A percentile compares a stretch with the other conserved stretches of the same genome.
Evolutionary conservation across 2,797 vertebrate species (phyloP).

Genomic region (Sebastes oblongus): DNA sequence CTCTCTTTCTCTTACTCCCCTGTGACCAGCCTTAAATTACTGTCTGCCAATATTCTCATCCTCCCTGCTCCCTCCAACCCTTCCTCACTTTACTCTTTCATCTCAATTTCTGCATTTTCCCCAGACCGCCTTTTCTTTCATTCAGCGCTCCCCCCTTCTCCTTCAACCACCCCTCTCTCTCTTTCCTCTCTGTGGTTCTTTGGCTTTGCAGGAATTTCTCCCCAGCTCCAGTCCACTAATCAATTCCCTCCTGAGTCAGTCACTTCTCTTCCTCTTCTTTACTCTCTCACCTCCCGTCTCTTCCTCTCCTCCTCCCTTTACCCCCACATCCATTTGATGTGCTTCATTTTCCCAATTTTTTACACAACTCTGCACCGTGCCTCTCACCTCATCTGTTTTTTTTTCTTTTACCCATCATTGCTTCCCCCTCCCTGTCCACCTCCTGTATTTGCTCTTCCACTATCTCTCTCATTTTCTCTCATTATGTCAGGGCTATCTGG

Average conservation of each 20-base stretch:
- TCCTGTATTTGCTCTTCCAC: constrained; percentile 21
- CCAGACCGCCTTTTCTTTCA: constrained; percentile 35
- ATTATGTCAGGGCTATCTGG: constrained; percentile 66
- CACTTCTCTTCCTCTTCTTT: constrained; percentile 5
- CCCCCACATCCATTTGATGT: constrained; percentile 29
- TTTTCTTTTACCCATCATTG: not conserved
- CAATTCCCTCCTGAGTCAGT: constrained; percentile 65
- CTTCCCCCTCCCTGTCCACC: constrained; percentile 10
- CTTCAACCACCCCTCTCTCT: not conserved
- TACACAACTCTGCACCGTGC: not conserved
- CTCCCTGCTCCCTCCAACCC: constrained; percentile 10
- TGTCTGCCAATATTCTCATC: constrained; percentile 52
- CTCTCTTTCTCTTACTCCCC: constrained; percentile 8
- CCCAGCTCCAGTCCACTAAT: constrained; percentile 58
- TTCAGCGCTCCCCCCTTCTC: constrained; percentile 28
- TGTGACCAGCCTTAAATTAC: constrained; percentile 50
- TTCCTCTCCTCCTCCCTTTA: not conserved
- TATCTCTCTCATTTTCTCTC: constrained; percentile 51
- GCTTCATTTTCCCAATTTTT: constrained; percentile 35
- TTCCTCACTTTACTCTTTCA: constrained; percentile 46
- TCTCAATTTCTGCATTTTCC: constrained; percentile 50
- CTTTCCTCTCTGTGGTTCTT: constrained; percentile 34
- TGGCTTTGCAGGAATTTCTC: constrained; percentile 53
- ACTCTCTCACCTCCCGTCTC: not conserved
- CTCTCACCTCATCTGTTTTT: constrained; percentile 13